A percentile compares a stretch with the other conserved stretches of the same genome.
These are phyloP conservation scores for Cliona cf. orientalis DNA, from an alignment of 37 sponge, comb jelly and placozoan genomes.

Conservation along the genomic window DNA sequence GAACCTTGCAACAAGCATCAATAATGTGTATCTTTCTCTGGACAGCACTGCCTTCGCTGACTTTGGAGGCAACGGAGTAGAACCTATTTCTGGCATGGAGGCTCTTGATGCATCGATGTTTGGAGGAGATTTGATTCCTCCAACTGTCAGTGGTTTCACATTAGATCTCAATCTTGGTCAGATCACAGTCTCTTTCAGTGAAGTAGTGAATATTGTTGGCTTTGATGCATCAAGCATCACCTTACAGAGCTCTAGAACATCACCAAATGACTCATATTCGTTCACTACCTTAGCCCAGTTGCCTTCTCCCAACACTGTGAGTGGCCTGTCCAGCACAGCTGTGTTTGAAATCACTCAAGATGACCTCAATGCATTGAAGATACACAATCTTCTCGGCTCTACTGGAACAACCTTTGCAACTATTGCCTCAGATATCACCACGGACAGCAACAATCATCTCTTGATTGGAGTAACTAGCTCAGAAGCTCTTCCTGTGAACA, in stretches of 20 bases:
- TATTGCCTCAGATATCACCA: slow-evolving; percentile 48
- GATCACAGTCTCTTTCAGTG: slow-evolving; percentile 65
- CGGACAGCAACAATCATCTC: slow-evolving; percentile 57
- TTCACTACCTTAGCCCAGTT: slow-evolving; percentile 32
- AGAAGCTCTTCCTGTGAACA: slow-evolving; percentile 48
- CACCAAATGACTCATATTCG: slow-evolving; percentile 18
- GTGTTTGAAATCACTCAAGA: slow-evolving; percentile 30
- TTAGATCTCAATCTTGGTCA: slow-evolving; percentile 75
- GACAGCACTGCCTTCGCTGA: slow-evolving; percentile 64
- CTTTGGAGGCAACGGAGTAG: slow-evolving; percentile 77
- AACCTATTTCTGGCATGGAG: slow-evolving; percentile 67
- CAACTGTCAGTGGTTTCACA: slow-evolving; percentile 48
- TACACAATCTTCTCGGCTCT: slow-evolving; percentile 32
- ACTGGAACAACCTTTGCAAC: slow-evolving; percentile 65
- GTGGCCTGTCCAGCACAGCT: slow-evolving; percentile 61
- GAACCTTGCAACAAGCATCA: slow-evolving; percentile 65
- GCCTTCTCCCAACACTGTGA: slow-evolving; percentile 8
- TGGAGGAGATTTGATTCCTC: slow-evolving; percentile 62
- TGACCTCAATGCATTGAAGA: slow-evolving; percentile 69
- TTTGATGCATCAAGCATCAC: slow-evolving; percentile 64
- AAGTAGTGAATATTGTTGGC: slow-evolving; percentile 54
- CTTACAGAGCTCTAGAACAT: slow-evolving; percentile 47
- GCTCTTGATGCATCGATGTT: slow-evolving; percentile 60
- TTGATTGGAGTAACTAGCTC: slow-evolving; percentile 65
- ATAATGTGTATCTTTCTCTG: slow-evolving; percentile 62